Base-by-base conservation (phyloP, 1,140 invertebrate species). In the Aplysia californica region DNA sequence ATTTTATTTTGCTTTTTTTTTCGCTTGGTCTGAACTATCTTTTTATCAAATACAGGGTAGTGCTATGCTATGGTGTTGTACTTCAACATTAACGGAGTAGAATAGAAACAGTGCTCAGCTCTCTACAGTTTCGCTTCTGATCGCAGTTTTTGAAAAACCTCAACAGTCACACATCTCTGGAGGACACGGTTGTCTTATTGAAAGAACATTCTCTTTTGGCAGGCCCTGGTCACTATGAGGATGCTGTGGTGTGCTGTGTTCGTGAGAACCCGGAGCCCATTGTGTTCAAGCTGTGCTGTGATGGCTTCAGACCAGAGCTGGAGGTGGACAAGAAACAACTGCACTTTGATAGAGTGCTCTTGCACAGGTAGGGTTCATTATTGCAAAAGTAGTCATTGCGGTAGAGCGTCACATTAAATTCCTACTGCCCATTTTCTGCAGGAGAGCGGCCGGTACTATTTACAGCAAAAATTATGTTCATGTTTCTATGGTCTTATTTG, bases 221-320 rank as follows among this genome's bases (percentile, higher is more conserved):
- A 75, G 81, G 79, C 18, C 82, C 84, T 6, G 85, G 85, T 29
- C 77, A 79, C 20, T 90, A 85, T 78, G 85, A 87, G 23, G 90
- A 91, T 79, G 77, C 86, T 0, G 79, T 91, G 67, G 86, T 91
- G 0, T 90, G 88, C 67, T 91, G 89, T 81, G 81, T 91, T 1
- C 77, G 86, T 65, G 89, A 90, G 61, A 91, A 91, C 78, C 90
- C 90, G 20, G 89, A 90, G 70, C 89, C 90, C 41, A 82, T 90
- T 36, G 82, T 89, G 20, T 90, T 90, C 78, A 89, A 90, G 66
- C 71, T 91, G 20, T 74, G 77, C 33, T 89, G 86, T 84, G 84
- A 87, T 77, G 89, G 87, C 18, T 86, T 87, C 75, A 78, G 85
- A 56, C 89, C 90, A 3, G 87, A 89, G 71, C 79, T 91, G 33